phyloP scores from a whole-genome alignment of 2,888 invertebrate species.

The Pristionchus maxplancki region DNA sequence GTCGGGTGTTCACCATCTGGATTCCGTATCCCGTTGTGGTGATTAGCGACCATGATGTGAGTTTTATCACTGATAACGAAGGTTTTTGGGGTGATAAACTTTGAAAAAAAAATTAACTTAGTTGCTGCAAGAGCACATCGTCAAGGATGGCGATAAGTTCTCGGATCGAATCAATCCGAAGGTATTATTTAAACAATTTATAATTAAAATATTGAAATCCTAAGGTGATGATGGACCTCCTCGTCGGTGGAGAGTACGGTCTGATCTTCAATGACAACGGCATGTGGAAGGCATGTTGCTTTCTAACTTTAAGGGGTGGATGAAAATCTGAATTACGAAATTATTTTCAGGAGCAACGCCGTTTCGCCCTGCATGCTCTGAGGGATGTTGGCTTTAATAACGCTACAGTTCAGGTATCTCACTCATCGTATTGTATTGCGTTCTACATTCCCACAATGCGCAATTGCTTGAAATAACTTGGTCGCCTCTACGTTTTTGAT shows the following conservation, averaged over 20 bases:
- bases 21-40: background rate
- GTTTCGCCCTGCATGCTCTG: constrained; percentile 11
- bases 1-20: constrained; percentile 8
- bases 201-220: background rate
- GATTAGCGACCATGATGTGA: background rate
- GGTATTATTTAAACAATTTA: too few species aligned
- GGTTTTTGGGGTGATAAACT: too few species aligned
- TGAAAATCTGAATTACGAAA: background rate
- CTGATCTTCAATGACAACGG: constrained; percentile 25
- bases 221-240: background rate
- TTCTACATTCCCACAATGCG: too few species aligned
- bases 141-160: background rate
- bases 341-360: constrained; percentile 20
- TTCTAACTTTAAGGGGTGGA: background rate
- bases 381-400: constrained; percentile 10
- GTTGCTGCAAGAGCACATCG: constrained; percentile 5
- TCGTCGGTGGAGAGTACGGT: constrained; percentile 8
- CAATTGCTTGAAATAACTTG: too few species aligned
- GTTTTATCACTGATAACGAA: background rate
- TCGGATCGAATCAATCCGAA: too few species aligned
- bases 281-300: background rate
- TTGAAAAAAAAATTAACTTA: background rate
- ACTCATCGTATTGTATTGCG: background rate
- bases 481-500: background rate
- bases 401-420: background rate